phyloP scores from a whole-genome alignment of 2,797 vertebrate species.

The Sebastiscus tertius region DNA sequence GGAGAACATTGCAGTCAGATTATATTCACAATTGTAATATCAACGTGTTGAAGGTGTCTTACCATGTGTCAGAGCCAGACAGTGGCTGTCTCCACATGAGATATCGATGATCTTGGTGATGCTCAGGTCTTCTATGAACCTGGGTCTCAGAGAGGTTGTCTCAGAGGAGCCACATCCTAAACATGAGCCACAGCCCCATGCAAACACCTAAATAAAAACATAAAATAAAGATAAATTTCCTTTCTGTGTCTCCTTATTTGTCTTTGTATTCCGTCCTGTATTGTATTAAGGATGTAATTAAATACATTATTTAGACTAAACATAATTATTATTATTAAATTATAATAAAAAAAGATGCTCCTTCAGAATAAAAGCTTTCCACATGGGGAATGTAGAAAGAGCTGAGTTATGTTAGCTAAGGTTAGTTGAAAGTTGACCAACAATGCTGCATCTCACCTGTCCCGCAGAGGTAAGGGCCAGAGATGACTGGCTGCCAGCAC shows the following conservation, averaged over 20 bases:
- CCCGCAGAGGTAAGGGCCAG: conserved; percentile 87
- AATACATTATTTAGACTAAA: neutral
- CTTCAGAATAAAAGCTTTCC: conserved; percentile 18
- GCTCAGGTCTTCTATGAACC: conserved; percentile 85
- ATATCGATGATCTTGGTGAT: conserved; percentile 88
- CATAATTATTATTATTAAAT: neutral
- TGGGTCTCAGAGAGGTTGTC: conserved; percentile 84
- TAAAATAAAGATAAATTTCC: neutral
- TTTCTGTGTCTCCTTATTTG: neutral
- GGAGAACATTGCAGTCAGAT: neutral
- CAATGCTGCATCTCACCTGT: conserved; percentile 77
- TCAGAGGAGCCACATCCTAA: conserved; percentile 87
- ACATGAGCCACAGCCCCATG: conserved; percentile 88
- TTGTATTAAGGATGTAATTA: neutral
- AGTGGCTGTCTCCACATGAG: conserved; percentile 89
- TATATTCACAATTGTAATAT: neutral
- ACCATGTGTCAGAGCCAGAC: conserved; percentile 87
- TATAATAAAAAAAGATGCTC: no score
- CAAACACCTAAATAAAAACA: conserved; percentile 80
- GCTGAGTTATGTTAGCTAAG: neutral
- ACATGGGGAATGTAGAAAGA: neutral
- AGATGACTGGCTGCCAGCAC: conserved; percentile 88
- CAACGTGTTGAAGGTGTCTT: neutral
- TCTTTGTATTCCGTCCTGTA: neutral
- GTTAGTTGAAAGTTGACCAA: neutral